Evolutionary conservation across 2,797 vertebrate genomes (phyloP), one percentile per base, ranked within the genome.

Genomic region (Champsocephalus esox): DNA sequence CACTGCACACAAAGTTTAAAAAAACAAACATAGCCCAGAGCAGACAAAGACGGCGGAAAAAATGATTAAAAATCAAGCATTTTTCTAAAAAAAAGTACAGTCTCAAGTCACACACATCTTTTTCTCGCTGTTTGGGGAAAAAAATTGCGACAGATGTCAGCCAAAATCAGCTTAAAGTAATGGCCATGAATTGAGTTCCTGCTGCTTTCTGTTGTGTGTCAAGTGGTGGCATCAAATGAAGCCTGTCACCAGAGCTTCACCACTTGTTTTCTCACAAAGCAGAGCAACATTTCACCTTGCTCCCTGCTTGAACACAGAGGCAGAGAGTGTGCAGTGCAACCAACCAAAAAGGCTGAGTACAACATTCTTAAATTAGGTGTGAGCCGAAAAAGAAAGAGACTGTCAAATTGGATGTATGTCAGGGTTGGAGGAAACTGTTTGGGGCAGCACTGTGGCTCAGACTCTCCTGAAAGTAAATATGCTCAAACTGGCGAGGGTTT

Each of bases 181-280:
- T 70, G 73, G 73, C 73, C 68, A 55, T 78, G 75, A 80, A 51
- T 85, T 58, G 49, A 14, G 34, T 46, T 73, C 62, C 38, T 57
- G 65, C 52, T 79, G 58, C 70, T 82, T 58, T 76, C 66, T 78
- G 57, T 81, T 70, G 79, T 70, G 79, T 84, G 77, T 88, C 75
- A 67, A 66, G 58, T n/a, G 65, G 62, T 70, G 85, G 62, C 85
- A 65, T 87, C 75, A 77, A 80, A 82, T n/a, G 24, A 48, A 50
- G 66, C 48, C 9, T 76, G 75, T 87, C 82, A 61, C 66, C 50
- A 59, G 56, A 28, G 59, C 66, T 82, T 75, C 55, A 28, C 34
- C 41, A 62, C 73, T 81, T 73, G 66, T 80, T 89, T 80, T 76
- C 45, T 69, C 57, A 19, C 78, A 82, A 66, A 80, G 71, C 64